A percentile compares a stretch with the other conserved stretches of the same genome.
Conservation (phyloP, 2,113 vertebrate species). For the Vombatus ursinus region DNA sequence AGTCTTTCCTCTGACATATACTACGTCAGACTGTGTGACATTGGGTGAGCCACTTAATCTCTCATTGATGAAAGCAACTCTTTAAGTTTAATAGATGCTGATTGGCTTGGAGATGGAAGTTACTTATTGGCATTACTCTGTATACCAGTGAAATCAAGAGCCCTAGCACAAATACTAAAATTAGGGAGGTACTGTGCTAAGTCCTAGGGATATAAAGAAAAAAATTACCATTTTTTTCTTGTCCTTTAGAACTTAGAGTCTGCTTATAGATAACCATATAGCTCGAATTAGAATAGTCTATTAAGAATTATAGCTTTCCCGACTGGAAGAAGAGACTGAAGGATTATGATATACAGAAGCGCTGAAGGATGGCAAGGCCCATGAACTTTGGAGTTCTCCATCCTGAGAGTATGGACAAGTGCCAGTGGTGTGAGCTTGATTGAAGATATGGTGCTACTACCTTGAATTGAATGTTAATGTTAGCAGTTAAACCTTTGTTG, state of each 20-base stretch:
- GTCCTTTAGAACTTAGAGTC: not conserved
- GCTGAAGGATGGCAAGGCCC: not conserved
- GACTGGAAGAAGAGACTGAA: not conserved
- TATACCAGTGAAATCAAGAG: not conserved
- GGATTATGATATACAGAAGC: not conserved
- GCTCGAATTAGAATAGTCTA: not conserved
- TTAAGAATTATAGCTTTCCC: not conserved
- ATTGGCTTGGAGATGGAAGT: not conserved
- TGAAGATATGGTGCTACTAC: not conserved
- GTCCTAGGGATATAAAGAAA: not conserved
- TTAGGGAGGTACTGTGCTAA: not conserved
- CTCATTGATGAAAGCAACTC: not conserved
- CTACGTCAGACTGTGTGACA: not conserved
- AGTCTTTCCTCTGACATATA: not conserved
- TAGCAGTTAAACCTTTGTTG: not conserved
- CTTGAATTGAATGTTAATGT: not conserved
- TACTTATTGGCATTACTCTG: not conserved
- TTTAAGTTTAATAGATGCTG: not conserved
- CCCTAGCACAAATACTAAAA: not conserved
- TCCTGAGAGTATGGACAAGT: not conserved
- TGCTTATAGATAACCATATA: not conserved
- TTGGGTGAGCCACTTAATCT: not conserved
- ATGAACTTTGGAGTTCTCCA: not conserved
- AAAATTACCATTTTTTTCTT: not conserved
- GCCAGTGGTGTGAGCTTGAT: not conserved